Percentiles rank a stretch among this genome's conserved stretches.
Conservation (phyloP, 2,797 vertebrate species). For the Crax fasciolata region DNA sequence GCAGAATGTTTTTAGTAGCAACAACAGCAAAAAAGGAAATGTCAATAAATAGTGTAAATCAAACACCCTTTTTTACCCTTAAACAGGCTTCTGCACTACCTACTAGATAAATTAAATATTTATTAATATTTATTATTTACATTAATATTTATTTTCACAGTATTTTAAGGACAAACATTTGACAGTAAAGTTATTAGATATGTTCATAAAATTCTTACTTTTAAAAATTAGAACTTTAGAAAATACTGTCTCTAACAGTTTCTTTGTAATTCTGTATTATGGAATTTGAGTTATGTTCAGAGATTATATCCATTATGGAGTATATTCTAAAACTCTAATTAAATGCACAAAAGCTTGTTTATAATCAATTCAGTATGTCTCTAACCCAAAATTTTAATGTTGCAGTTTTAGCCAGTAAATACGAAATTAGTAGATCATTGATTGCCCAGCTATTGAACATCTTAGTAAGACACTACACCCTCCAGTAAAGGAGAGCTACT, state of each 20-base stretch:
- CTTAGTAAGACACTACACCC: not conserved
- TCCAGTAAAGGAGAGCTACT: not conserved
- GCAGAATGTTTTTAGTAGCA: not conserved
- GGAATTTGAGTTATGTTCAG: not conserved
- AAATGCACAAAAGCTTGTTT: not conserved
- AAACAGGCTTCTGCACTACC: not conserved
- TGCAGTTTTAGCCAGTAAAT: not conserved
- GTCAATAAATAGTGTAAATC: not conserved
- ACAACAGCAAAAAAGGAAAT: not conserved
- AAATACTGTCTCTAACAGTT: not conserved
- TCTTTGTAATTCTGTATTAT: not conserved
- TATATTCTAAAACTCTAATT: not conserved
- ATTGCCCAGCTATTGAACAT: not conserved
- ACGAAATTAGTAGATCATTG: not conserved
- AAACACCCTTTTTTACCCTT: not conserved
- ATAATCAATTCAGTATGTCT: not conserved
- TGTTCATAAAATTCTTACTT: not conserved
- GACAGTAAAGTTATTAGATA: not conserved
- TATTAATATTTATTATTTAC: not conserved
- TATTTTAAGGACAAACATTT: not conserved
- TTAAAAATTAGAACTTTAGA: not conserved
- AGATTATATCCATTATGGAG: not conserved
- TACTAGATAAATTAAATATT: fast-evolving
- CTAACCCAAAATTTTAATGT: not conserved
- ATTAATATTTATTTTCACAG: not conserved